Evolutionary conservation across 2,888 invertebrate species (phyloP).

Genomic region (Heteropelma amictum): DNA sequence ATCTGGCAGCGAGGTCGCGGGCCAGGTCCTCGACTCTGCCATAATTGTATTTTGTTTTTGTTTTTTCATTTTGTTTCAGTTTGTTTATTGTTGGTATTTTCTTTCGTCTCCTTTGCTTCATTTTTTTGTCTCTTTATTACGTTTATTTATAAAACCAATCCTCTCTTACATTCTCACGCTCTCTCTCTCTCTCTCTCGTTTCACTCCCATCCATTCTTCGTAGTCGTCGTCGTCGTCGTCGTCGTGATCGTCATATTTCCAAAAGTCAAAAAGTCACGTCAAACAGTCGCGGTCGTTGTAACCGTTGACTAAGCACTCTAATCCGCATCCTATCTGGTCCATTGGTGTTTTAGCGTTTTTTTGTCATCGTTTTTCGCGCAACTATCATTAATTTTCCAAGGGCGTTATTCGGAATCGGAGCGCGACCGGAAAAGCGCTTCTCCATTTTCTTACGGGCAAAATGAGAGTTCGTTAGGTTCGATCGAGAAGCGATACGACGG

Average conservation of each 20-base stretch:
- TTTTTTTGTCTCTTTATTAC: conserved; percentile 49
- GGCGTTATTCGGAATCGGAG: background rate
- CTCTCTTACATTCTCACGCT: conserved; percentile 61
- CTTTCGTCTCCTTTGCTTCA: conserved; percentile 27
- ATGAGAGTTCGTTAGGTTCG: too few relatives aligned
- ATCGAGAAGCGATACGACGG: too few relatives aligned
- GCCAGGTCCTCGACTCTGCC: conserved; percentile 70
- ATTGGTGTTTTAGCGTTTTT: conserved; percentile 3
- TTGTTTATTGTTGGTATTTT: conserved; percentile 60
- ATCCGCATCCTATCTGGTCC: conserved; percentile 62
- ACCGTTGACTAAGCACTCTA: conserved; percentile 67
- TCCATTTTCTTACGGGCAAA: background rate
- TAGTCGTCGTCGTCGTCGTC: conserved; percentile 62
- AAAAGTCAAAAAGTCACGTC: conserved; percentile 61
- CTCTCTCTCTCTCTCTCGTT: conserved; percentile 52
- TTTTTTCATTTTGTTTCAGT: conserved; percentile 25
- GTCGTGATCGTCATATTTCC: conserved; percentile 61
- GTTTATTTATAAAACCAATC: conserved; percentile 72
- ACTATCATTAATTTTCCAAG: too few relatives aligned
- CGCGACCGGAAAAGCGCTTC: background rate
- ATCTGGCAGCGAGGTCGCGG: conserved; percentile 75
- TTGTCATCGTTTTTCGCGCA: background rate
- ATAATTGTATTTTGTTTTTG: conserved; percentile 55
- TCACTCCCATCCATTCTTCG: conserved; percentile 65
- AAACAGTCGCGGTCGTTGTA: conserved; percentile 62